A percentile compares a stretch with the other conserved stretches of the same genome.
Conservation (phyloP, 92 coral and sea anemone genomes). For the Palythoa grandis region DNA sequence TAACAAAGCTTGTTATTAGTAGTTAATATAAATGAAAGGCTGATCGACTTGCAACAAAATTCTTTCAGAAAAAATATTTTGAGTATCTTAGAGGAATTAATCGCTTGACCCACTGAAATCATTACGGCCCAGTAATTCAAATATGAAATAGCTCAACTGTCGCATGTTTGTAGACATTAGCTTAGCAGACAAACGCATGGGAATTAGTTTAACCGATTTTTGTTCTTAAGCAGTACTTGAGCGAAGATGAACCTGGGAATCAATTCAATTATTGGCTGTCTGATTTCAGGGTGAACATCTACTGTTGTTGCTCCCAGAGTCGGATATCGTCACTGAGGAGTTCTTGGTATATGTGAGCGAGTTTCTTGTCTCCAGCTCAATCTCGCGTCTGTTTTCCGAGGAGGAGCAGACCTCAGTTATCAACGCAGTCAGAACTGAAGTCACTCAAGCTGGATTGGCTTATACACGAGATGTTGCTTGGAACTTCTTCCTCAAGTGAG, state of each 20-base stretch:
- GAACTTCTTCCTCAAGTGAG: conserved; percentile 98
- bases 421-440: conserved; percentile 97
- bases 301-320: conserved; percentile 84
- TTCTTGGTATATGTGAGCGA: conserved; percentile 94
- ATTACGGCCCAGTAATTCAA: too few relatives aligned
- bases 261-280: not conserved
- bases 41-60: too few relatives aligned
- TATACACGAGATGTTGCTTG: conserved; percentile 99
- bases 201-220: too few relatives aligned
- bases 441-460: conserved; percentile 99
- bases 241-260: not conserved
- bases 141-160: too few relatives aligned
- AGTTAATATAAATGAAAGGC: too few relatives aligned
- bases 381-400: conserved; percentile 91
- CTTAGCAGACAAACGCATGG: too few relatives aligned
- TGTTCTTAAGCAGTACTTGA: too few relatives aligned
- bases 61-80: too few relatives aligned
- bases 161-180: too few relatives aligned
- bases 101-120: too few relatives aligned
- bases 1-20: too few relatives aligned
- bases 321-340: conserved; percentile 81
- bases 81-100: too few relatives aligned
- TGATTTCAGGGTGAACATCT: conserved; percentile 87
- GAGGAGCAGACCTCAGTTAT: conserved; percentile 98
- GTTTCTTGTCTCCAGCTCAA: conserved; percentile 96